phyloP scores from a whole-genome alignment of 2,113 vertebrate genomes.

The Sceloporus tristichus region DNA sequence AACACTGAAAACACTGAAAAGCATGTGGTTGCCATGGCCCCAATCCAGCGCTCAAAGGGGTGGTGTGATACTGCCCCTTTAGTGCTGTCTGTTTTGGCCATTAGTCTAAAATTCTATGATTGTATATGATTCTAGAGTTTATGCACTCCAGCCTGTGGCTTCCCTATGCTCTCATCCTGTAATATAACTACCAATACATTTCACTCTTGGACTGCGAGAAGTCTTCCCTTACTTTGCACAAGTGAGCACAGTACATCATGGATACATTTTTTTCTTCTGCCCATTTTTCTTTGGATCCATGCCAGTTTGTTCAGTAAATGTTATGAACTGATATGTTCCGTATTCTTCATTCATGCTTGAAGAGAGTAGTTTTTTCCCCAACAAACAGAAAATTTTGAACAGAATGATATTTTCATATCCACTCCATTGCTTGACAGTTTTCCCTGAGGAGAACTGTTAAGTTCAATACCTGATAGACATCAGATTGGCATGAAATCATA shows the following conservation, averaged over 20 bases:
- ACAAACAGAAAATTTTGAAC: not conserved
- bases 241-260: not conserved
- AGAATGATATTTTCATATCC: not conserved
- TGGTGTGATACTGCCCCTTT: too few relatives aligned
- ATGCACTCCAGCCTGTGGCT: not conserved
- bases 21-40: too few relatives aligned
- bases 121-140: not conserved
- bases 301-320: not conserved
- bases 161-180: not conserved
- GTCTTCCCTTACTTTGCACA: not conserved
- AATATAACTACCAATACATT: not conserved
- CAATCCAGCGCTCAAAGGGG: too few relatives aligned
- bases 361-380: too few relatives aligned
- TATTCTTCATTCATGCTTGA: not conserved
- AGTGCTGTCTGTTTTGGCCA: too few relatives aligned
- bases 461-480: not conserved
- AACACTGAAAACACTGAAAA: too few relatives aligned
- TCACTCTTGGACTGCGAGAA: not conserved
- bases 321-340: not conserved
- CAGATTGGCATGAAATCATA: not conserved
- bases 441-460: not conserved
- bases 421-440: not conserved
- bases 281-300: not conserved
- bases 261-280: not conserved
- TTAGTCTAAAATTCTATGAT: not conserved